Base-by-base conservation (phyloP, 2,113 vertebrate species). In the Plectropomus leopardus region DNA sequence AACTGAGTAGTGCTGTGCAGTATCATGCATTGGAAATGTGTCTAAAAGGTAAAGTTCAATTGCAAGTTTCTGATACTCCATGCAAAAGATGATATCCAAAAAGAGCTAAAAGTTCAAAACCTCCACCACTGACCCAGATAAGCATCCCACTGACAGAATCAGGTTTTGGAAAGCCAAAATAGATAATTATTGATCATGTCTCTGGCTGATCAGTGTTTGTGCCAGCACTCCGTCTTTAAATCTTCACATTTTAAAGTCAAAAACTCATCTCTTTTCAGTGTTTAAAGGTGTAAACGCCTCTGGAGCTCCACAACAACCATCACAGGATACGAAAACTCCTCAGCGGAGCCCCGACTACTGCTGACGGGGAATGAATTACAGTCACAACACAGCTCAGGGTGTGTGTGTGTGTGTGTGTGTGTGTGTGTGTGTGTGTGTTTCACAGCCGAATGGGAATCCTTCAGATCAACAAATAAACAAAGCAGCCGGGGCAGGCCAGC, bases 401-500 rank as follows among this genome's bases (percentile, higher is more conserved):
- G 71, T 28, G 30, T 51, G 21, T 36, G 42, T 44, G 60, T 26
- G 40, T 64, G 60, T 61, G 32, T 69, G 75, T 17, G 19, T 24
- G 61, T 26, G 57, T 26, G 68, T 68, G 34, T 30, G 61, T 10
- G 48, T 36, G 76, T 58, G 77, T 66, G 70, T 67, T 47, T 72
- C 45, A 40, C 24, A 2, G 36, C 32, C 17, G 26, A 78, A 70
- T 54, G 67, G 84, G 74, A 90, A 85, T 74, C 84, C 84, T 83
- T 82, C 85, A 84, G 85, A 89, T 88, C 65, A 69, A 89, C 77
- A 87, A 77, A 89, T 77, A 84, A 89, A 86, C 87, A 85, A 83
- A 85, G 82, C 73, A 83, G 86, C 28, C 28, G 15, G 36, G 40
- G 66, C 57, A 66, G 70, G 64, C 78, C 74, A 44, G 74, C 54